Evolutionary conservation across 2,888 invertebrate genomes (phyloP).

Genomic region (Lasioglossum vierecki): DNA sequence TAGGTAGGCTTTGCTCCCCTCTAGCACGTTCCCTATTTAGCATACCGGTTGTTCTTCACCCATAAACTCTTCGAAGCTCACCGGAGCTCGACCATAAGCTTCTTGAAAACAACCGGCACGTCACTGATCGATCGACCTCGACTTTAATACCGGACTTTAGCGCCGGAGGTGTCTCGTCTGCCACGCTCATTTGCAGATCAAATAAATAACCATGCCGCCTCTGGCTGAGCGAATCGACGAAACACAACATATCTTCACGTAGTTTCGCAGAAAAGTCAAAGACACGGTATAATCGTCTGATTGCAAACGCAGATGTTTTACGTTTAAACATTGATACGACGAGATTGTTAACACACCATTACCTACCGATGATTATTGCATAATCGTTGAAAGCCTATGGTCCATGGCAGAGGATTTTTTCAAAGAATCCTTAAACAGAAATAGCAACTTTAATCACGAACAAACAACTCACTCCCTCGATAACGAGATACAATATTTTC

Average conservation of each 20-base stretch:
- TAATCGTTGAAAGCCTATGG: no score
- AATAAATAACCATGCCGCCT: not conserved
- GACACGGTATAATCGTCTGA: no score
- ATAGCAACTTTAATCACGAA: no score
- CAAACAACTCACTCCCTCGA: no score
- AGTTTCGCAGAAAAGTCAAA: not conserved
- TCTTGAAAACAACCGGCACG: slow-evolving; percentile 34
- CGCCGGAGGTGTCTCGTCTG: not conserved
- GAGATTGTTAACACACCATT: not conserved
- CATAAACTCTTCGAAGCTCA: slow-evolving; percentile 24
- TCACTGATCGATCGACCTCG: slow-evolving; percentile 46
- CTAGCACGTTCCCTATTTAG: slow-evolving; percentile 22
- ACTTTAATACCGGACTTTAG: slow-evolving; percentile 5
- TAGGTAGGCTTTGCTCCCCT: slow-evolving; percentile 1
- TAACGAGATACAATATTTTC: no score
- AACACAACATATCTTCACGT: not conserved
- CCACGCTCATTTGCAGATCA: not conserved
- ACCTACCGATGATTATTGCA: no score
- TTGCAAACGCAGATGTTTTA: no score
- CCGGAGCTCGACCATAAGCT: slow-evolving; percentile 27
- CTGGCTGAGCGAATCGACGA: not conserved
- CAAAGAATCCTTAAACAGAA: no score
- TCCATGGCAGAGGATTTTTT: no score
- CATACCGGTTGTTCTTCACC: slow-evolving; percentile 16
- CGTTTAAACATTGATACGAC: not conserved